Percentiles rank a stretch among this genome's conserved stretches.
Conservation (phyloP, 2,888 invertebrate genomes). For the Tinea pellionella region DNA sequence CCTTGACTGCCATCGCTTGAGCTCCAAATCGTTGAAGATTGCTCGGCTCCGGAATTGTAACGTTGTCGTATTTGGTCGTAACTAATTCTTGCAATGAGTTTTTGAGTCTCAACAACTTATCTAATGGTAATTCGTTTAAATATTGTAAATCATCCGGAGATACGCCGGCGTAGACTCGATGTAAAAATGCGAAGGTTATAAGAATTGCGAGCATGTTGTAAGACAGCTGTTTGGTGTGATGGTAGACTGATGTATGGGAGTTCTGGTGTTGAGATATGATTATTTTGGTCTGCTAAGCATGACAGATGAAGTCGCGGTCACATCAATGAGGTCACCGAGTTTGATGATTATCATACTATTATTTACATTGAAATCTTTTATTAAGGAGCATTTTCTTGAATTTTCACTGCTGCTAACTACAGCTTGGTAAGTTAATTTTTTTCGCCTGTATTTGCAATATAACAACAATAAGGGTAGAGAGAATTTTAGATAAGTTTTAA, state of each 20-base stretch:
- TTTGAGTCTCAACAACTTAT: conserved; percentile 75
- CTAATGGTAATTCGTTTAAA: conserved; percentile 76
- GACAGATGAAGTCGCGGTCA: conserved; percentile 34
- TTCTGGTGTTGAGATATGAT: conserved; percentile 23
- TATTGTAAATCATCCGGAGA: conserved; percentile 52
- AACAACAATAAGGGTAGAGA: no score
- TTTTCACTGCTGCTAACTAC: not conserved
- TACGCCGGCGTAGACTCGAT: conserved; percentile 27
- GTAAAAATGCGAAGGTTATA: conserved; percentile 23
- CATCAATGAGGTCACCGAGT: conserved; percentile 28
- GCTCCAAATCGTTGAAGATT: conserved; percentile 45
- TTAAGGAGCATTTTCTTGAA: not conserved
- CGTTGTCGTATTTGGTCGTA: conserved; percentile 33
- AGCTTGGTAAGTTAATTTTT: no score
- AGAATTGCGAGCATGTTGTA: conserved; percentile 31
- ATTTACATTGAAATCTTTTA: not conserved
- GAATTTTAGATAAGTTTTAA: no score
- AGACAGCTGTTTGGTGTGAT: conserved; percentile 8
- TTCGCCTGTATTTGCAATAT: no score
- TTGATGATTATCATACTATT: conserved; percentile 15
- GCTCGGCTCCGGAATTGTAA: conserved; percentile 26
- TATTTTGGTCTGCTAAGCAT: conserved; percentile 48
- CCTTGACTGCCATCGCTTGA: conserved; percentile 51
- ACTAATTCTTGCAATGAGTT: conserved; percentile 46
- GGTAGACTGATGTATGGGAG: conserved; percentile 22